Conservation (phyloP, 2,113 vertebrate genomes). For the Malurus melanocephalus region DNA sequence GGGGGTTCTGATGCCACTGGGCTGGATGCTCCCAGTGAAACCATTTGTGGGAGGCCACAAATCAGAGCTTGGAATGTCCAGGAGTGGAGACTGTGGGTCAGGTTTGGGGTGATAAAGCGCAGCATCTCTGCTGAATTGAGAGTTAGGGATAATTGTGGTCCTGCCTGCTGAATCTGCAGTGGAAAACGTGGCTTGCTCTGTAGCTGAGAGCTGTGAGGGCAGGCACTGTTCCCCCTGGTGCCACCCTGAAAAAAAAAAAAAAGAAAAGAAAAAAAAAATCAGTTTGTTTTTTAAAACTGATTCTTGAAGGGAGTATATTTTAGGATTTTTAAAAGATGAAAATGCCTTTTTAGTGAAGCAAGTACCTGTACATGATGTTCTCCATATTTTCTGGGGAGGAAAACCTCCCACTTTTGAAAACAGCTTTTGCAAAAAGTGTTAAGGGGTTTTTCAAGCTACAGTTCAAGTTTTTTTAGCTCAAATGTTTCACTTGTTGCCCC, state of each 20-base stretch:
- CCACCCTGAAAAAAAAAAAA: neutral
- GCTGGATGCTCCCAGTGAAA: neutral
- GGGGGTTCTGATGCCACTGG: accelerated
- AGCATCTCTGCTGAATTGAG: accelerated
- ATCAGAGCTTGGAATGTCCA: neutral
- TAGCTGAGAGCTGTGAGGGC: neutral
- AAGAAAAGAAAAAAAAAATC: neutral
- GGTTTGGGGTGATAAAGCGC: neutral
- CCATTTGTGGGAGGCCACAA: neutral
- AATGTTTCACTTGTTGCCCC: neutral
- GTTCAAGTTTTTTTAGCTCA: neutral
- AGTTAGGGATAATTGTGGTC: accelerated
- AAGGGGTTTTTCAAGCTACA: neutral
- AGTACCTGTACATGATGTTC: neutral
- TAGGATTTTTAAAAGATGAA: neutral
- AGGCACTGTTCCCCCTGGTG: neutral
- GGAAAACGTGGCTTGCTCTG: neutral
- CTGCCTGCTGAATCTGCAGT: neutral
- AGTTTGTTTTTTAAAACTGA: neutral
- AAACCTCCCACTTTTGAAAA: neutral
- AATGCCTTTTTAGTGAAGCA: neutral
- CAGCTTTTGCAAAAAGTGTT: neutral
- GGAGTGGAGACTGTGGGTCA: neutral
- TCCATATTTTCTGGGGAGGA: neutral
- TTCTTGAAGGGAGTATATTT: neutral